These are phyloP conservation scores for Peromyscus nudipes DNA, from an alignment of 2,797 vertebrate species.

Conservation along the genomic window DNA sequence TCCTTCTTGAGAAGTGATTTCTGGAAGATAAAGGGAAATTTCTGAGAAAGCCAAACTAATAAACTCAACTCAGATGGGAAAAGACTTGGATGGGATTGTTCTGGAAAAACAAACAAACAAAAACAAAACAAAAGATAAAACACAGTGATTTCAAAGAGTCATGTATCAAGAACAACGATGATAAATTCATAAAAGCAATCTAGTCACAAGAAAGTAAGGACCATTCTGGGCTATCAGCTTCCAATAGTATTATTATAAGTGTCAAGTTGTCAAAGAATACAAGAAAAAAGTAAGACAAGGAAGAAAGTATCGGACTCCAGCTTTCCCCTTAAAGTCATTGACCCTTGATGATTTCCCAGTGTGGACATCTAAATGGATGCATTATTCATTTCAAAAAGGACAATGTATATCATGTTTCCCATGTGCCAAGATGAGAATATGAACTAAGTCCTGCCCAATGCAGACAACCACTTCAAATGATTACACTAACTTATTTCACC, in stretches of 20 bases:
- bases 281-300: background rate
- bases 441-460: slow-evolving; percentile 94
- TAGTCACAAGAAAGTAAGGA: background rate
- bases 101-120: background rate
- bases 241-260: background rate
- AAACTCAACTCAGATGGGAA: background rate
- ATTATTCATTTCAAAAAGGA: slow-evolving; percentile 83
- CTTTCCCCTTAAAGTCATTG: slow-evolving; percentile 90
- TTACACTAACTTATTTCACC: slow-evolving; percentile 93
- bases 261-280: too few relatives aligned
- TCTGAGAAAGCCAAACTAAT: background rate
- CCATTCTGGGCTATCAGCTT: background rate
- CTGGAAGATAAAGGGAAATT: background rate
- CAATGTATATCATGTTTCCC: slow-evolving; percentile 96
- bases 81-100: background rate
- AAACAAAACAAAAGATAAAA: background rate
- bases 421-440: slow-evolving; percentile 86
- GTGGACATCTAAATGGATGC: slow-evolving; percentile 76
- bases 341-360: slow-evolving; percentile 95
- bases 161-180: slow-evolving; percentile 82
- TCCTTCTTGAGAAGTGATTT: background rate
- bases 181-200: slow-evolving; percentile 81
- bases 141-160: slow-evolving; percentile 80
- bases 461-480: slow-evolving; percentile 94
- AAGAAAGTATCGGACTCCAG: slow-evolving; percentile 39